A percentile compares a stretch with the other conserved stretches of the same genome.
phyloP scores from a whole-genome alignment of 2,113 vertebrate genomes.

The Protobothrops mucrosquamatus region DNA sequence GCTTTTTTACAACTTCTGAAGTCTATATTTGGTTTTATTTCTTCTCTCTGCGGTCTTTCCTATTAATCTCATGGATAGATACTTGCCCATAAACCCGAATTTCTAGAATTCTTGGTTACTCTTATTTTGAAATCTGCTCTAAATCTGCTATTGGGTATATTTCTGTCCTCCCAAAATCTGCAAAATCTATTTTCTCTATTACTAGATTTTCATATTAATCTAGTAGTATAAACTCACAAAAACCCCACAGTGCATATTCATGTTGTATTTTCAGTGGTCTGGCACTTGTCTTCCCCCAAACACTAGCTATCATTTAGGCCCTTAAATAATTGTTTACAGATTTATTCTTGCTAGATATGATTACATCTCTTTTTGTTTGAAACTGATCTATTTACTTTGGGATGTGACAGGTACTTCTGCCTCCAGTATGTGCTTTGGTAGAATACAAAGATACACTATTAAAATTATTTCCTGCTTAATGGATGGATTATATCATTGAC shows the following conservation, averaged over 20 bases:
- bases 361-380: not conserved
- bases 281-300: not conserved
- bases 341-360: not conserved
- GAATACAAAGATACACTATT: not conserved
- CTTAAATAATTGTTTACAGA: not conserved
- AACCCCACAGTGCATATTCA: not conserved
- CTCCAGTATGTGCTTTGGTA: not conserved
- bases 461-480: not conserved
- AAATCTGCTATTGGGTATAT: not conserved
- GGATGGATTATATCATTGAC: not conserved
- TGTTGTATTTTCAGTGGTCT: not conserved
- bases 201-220: not conserved
- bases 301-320: not conserved
- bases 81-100: not conserved
- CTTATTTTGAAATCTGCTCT: not conserved
- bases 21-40: not conserved
- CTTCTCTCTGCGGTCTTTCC: not conserved
- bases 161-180: not conserved
- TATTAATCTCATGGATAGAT: not conserved
- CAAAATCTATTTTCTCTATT: not conserved
- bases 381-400: not conserved
- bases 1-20: not conserved
- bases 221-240: not conserved
- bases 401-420: not conserved
- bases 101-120: not conserved